Conservation (phyloP, 64 coral and sea anemone genomes). For the Montipora foliosa region DNA sequence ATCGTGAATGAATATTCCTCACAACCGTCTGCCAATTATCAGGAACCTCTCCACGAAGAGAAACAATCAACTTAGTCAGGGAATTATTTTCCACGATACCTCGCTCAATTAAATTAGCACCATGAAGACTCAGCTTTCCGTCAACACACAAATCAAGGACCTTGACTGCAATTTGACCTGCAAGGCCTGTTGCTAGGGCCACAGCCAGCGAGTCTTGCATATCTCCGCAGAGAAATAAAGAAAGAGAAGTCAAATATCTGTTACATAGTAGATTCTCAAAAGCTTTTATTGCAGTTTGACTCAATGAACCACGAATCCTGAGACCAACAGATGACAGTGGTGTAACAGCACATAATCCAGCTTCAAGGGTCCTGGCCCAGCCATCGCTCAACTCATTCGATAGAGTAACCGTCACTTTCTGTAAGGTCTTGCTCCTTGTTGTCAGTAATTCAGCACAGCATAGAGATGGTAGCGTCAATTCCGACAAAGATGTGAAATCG, state of each 20-base stretch:
- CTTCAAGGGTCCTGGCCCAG: background rate
- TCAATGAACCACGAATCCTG: background rate
- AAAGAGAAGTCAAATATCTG: background rate
- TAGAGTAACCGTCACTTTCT: background rate
- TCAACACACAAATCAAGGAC: background rate
- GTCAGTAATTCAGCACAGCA: too few species aligned
- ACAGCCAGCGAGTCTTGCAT: background rate
- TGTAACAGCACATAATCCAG: background rate
- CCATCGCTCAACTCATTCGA: background rate
- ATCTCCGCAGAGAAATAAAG: background rate
- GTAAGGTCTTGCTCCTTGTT: background rate
- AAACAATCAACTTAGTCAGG: background rate
- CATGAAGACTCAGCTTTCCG: background rate
- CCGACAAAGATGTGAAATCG: too few species aligned
- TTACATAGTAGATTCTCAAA: background rate
- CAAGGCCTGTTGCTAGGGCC: background rate
- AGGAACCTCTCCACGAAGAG: background rate
- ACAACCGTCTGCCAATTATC: background rate
- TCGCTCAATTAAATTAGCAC: background rate
- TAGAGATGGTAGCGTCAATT: too few species aligned
- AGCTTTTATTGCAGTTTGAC: background rate
- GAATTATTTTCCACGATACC: background rate
- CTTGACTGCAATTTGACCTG: background rate
- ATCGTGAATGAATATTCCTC: background rate
- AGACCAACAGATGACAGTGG: background rate